Evolutionary conservation across 2,797 vertebrate genomes (phyloP), one percentile per base, ranked within the genome.

Genomic region (Aldrovandia affinis): DNA sequence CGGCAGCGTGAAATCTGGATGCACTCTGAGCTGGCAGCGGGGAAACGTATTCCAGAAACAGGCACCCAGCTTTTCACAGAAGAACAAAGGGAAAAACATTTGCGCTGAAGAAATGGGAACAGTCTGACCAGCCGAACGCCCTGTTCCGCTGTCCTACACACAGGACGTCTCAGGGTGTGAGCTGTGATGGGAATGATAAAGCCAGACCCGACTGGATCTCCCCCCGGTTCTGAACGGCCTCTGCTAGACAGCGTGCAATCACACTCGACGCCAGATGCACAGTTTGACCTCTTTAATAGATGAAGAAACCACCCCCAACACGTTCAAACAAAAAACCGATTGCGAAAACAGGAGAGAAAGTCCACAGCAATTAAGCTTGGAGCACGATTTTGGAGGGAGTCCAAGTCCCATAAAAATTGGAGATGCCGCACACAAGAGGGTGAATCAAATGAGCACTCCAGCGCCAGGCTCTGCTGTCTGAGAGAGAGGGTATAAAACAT

Each of bases 401-500:
- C 80, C 30, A 84, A 70, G 33, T 82, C 80, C 50, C 25, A 78
- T 9, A 33, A 50, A 78, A 50, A 52, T n/a, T 15, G 20, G 50
- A 30, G 47, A 79, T 52, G 47, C 78, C 54, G 8, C 47, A 73
- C 63, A 70, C 30, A 73, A 30, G n/a, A 54, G 63, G 81, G 30
- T 82, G 65, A 65, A 52, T 82, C 44, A 73, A 82, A 82, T 82
- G 52, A 73, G 44, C 81, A 55, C 81, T 70, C 81, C 5, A 63
- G 65, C 44, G 47, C 36, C 81, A 22, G 65, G 63, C 84, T 54
- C 78, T 18, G 61, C 65, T 42, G 59, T 50, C 83, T 78, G 50
- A 28, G 83, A 73, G 83, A 73, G 30, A 83, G 81, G 36, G 83
- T 83, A 77, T 68, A 77, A 82, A 80, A 79, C 68, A 83, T 73